These are phyloP conservation scores for Auanema sp. DNA, from an alignment of 2,888 invertebrate species.

Conservation along the genomic window DNA sequence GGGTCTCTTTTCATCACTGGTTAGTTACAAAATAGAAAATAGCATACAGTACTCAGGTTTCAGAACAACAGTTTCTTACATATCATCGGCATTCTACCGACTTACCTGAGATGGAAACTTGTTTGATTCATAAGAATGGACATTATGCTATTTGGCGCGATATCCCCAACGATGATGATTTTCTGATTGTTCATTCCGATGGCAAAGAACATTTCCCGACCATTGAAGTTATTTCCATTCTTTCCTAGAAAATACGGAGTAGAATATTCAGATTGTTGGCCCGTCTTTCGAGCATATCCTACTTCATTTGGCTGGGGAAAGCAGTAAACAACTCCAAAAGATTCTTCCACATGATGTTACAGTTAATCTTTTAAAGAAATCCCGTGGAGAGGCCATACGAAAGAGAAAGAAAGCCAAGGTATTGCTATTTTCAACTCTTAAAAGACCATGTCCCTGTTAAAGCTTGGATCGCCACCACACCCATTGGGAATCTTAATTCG, in stretches of 20 bases:
- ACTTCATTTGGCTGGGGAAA: conserved; percentile 21
- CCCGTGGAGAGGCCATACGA: too few relatives aligned
- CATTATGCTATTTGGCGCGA: conserved; percentile 50
- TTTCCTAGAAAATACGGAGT: conserved; percentile 4
- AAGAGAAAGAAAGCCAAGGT: conserved; percentile 4
- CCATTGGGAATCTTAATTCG: conserved; percentile 84
- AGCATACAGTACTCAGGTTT: neutral
- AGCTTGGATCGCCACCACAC: conserved; percentile 77
- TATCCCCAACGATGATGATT: conserved; percentile 77
- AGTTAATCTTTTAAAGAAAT: neutral
- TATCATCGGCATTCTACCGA: conserved; percentile 80
- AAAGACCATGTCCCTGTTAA: neutral
- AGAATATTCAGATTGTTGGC: conserved; percentile 23
- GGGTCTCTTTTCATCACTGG: conserved; percentile 38
- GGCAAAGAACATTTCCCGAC: conserved; percentile 74
- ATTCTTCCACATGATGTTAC: conserved; percentile 15
- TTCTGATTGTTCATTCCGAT: conserved; percentile 79
- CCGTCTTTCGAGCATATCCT: conserved; percentile 25
- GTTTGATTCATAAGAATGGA: conserved; percentile 52
- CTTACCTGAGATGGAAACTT: conserved; percentile 85
- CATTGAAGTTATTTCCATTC: conserved; percentile 69
- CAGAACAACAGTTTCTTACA: conserved; percentile 14
- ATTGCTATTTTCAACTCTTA: neutral
- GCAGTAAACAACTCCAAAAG: conserved; percentile 1
- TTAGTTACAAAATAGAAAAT: neutral